These are phyloP conservation scores for Amphiprion percula DNA, from an alignment of 2,113 vertebrate genomes.

Conservation along the genomic window DNA sequence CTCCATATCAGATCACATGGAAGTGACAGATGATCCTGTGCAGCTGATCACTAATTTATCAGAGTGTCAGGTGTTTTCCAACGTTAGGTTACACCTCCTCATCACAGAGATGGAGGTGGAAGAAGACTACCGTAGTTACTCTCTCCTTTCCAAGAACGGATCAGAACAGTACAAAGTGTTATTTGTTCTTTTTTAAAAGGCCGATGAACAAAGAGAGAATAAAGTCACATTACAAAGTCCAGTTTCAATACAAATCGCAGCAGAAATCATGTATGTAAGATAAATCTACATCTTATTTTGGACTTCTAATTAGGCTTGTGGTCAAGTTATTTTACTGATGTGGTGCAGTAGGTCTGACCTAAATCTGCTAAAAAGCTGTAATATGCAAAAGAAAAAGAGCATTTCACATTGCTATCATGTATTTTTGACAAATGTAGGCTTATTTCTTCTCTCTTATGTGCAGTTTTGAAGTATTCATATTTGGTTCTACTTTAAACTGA, in stretches of 20 bases:
- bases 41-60: slow-evolving; percentile 78
- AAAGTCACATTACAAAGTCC: background rate
- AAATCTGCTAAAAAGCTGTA: too few species aligned
- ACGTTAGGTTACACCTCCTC: slow-evolving; percentile 52
- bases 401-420: too few species aligned
- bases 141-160: slow-evolving; percentile 20
- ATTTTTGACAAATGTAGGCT: too few species aligned
- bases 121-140: background rate
- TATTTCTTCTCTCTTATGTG: too few species aligned
- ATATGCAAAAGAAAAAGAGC: too few species aligned
- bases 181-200: slow-evolving; percentile 22
- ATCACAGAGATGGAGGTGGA: slow-evolving; percentile 57
- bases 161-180: slow-evolving; percentile 7
- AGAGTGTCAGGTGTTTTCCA: slow-evolving; percentile 70
- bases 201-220: background rate
- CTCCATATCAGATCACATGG: slow-evolving; percentile 76
- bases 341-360: too few species aligned
- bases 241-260: background rate
- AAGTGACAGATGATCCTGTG: slow-evolving; percentile 71
- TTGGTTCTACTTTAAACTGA: too few species aligned
- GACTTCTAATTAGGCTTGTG: too few species aligned
- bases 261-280: background rate
- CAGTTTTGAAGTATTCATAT: too few species aligned
- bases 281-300: too few species aligned
- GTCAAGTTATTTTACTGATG: too few species aligned